Conservation (phyloP, 2,113 vertebrate species). For the Seriola dumerili region DNA sequence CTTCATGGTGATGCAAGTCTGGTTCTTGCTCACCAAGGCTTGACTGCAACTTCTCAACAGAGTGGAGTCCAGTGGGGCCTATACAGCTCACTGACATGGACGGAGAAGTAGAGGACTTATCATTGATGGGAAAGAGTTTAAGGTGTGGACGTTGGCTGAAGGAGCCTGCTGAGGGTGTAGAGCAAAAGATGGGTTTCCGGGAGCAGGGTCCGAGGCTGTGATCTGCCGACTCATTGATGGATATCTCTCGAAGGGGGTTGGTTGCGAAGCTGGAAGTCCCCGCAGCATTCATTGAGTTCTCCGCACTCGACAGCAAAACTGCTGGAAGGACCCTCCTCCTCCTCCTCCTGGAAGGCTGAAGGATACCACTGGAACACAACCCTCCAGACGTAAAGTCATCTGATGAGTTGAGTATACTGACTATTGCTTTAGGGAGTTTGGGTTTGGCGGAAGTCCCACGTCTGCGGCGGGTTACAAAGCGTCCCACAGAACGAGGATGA, state of each 20-base stretch:
- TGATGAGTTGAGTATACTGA: constrained; percentile 66
- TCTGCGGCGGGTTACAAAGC: constrained; percentile 75
- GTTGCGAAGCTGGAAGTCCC: constrained; percentile 18
- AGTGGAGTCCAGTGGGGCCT: neutral
- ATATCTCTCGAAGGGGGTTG: constrained; percentile 51
- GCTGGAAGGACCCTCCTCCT: neutral
- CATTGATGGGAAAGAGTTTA: constrained; percentile 3
- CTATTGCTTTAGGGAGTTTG: constrained; percentile 9
- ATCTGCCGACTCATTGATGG: constrained; percentile 61
- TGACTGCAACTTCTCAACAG: constrained; percentile 18
- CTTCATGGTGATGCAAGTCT: constrained; percentile 5
- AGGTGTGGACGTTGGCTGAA: constrained; percentile 1
- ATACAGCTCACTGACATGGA: constrained; percentile 46
- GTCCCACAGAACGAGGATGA: constrained; percentile 29
- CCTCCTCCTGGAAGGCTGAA: constrained; percentile 3
- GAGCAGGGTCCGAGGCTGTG: constrained; percentile 32
- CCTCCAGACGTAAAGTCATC: constrained; percentile 68
- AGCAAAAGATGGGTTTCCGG: constrained; percentile 76
- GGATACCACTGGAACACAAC: neutral
- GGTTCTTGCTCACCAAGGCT: neutral
- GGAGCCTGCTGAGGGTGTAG: constrained; percentile 70
- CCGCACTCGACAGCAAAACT: constrained; percentile 32
- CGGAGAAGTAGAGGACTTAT: constrained; percentile 22
- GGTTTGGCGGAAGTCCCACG: constrained; percentile 8
- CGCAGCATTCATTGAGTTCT: constrained; percentile 49